Percentiles rank a stretch among this genome's conserved stretches.
Conservation (phyloP, 2,888 invertebrate genomes). For the Dynastes hyllus region DNA sequence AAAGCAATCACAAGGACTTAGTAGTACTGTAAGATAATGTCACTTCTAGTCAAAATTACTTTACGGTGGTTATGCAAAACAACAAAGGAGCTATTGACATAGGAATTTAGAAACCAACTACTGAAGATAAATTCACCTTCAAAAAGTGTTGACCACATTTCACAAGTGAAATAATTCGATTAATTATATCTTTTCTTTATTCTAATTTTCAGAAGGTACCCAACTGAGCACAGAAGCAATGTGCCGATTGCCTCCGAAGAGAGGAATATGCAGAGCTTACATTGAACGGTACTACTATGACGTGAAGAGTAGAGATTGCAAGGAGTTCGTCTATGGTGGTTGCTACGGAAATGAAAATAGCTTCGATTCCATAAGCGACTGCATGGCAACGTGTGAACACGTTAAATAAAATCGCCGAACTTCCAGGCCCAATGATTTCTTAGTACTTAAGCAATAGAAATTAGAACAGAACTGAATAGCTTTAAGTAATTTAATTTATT, state of each 20-base stretch:
- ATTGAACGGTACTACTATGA: slow-evolving; percentile 70
- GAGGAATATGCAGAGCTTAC: slow-evolving; percentile 63
- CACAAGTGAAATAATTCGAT: no score
- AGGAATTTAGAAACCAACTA: no score
- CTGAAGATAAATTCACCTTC: no score
- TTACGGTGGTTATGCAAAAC: no score
- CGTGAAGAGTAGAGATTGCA: slow-evolving; percentile 70
- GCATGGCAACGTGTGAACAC: slow-evolving; percentile 71
- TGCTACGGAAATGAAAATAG: slow-evolving; percentile 76
- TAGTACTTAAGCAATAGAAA: neutral
- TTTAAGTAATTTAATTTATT: slow-evolving; percentile 24
- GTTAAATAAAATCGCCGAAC: neutral
- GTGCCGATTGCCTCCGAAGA: slow-evolving; percentile 43
- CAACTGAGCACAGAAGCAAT: slow-evolving; percentile 13
- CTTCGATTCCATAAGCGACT: slow-evolving; percentile 71
- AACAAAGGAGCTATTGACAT: no score
- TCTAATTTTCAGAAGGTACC: slow-evolving; percentile 12
- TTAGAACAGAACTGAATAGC: neutral
- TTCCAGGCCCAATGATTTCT: neutral
- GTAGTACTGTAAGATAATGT: no score
- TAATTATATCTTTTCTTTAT: no score
- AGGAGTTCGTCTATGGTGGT: slow-evolving; percentile 74
- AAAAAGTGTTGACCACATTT: no score
- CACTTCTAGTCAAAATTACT: no score
- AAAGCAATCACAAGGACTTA: no score